These are phyloP conservation scores for Bombus balteatus DNA, from an alignment of 1,140 invertebrate genomes.

Conservation along the genomic window DNA sequence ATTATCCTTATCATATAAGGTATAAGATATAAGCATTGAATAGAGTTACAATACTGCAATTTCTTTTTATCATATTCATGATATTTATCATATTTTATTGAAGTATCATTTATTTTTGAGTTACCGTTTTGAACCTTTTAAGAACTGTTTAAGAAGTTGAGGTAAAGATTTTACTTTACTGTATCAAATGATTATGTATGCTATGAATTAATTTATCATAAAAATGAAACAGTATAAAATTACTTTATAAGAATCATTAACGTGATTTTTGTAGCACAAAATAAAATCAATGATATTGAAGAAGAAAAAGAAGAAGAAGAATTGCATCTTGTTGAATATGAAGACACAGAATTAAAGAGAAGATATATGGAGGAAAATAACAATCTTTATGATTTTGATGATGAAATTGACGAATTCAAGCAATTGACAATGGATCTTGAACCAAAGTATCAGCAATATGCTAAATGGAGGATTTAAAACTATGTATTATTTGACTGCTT, in stretches of 20 bases:
- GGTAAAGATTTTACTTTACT: conserved; percentile 29
- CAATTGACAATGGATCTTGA: conserved; percentile 69
- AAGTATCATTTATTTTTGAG: neutral
- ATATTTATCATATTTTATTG: neutral
- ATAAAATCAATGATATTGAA: conserved; percentile 39
- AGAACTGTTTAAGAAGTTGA: neutral
- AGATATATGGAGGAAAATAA: conserved; percentile 49
- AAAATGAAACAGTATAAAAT: neutral
- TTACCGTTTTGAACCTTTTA: neutral
- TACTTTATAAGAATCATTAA: conserved; percentile 3
- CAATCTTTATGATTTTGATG: conserved; percentile 38
- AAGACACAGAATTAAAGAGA: conserved; percentile 26
- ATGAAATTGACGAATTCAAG: conserved; percentile 65
- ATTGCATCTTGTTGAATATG: conserved; percentile 13
- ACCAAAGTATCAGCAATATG: conserved; percentile 72
- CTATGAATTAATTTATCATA: neutral
- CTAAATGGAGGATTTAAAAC: conserved; percentile 72
- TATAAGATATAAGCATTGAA: neutral
- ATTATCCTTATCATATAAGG: neutral
- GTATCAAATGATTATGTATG: conserved; percentile 12
- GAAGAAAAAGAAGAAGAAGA: conserved; percentile 35
- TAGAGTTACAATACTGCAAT: neutral
- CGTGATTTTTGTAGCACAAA: conserved; percentile 63
- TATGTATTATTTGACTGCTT: conserved; percentile 2
- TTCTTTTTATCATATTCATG: neutral